phyloP scores from a whole-genome alignment of 2,797 vertebrate species.

The Acropternis orthonyx region DNA sequence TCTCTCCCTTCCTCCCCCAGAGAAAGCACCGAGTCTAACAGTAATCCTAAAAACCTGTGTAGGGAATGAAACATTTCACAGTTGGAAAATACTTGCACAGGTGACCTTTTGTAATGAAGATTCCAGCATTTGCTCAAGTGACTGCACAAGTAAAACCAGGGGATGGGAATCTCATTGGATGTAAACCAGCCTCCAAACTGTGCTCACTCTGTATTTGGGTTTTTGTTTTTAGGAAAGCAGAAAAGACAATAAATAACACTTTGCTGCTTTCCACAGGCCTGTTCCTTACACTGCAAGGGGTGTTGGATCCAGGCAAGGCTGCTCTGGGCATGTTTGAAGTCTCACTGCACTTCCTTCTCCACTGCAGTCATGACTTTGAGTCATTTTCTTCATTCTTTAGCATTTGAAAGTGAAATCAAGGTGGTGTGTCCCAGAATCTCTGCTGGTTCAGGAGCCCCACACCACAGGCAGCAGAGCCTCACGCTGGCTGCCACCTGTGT shows the following conservation, averaged over 20 bases:
- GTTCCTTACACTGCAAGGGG: background rate
- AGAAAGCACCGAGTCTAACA: background rate
- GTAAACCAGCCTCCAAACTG: background rate
- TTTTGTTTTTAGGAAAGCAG: background rate
- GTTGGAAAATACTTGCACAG: background rate
- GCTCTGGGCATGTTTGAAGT: background rate
- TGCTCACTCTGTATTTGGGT: background rate
- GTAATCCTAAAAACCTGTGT: background rate
- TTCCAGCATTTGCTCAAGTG: background rate
- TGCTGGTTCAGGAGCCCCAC: background rate
- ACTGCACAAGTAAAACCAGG: background rate
- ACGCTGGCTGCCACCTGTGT: fast-evolving
- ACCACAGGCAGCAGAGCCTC: background rate
- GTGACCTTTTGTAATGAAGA: background rate
- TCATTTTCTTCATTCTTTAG: background rate
- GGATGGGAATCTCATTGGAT: background rate
- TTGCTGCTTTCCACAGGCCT: background rate
- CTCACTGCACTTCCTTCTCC: background rate
- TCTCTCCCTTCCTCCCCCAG: background rate
- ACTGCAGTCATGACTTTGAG: background rate
- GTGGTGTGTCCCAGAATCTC: background rate
- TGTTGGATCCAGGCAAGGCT: background rate
- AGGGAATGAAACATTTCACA: background rate
- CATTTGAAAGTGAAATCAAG: background rate
- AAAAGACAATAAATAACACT: background rate